These are phyloP conservation scores for Melanerpes formicivorus DNA, from an alignment of 2,113 vertebrate species.

Conservation along the genomic window DNA sequence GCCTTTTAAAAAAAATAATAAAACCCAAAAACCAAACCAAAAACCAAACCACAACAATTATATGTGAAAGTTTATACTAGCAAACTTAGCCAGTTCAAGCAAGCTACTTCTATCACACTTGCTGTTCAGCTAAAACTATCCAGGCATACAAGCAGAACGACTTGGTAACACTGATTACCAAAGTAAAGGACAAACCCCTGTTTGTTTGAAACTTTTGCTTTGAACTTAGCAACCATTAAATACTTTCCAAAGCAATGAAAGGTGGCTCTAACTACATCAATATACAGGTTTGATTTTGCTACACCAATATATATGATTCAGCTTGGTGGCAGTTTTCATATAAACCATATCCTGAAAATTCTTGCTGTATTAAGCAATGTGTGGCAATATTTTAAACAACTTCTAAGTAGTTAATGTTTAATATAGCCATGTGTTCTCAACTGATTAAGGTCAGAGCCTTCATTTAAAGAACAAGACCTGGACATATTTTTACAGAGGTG, in stretches of 20 bases:
- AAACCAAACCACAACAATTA: too few species aligned
- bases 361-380: background rate
- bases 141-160: background rate
- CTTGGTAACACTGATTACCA: background rate
- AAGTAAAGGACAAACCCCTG: background rate
- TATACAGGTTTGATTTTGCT: background rate
- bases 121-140: background rate
- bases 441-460: background rate
- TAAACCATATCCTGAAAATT: background rate
- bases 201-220: conserved; percentile 28
- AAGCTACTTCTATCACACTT: background rate
- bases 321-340: background rate
- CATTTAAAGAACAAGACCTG: background rate
- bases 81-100: background rate
- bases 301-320: background rate
- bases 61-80: background rate
- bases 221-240: background rate
- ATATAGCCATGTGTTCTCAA: conserved; percentile 8
- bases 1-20: background rate
- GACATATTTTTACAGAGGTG: background rate
- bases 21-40: too few species aligned
- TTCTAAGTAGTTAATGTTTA: conserved; percentile 3
- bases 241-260: background rate
- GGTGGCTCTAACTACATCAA: background rate
- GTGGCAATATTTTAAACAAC: background rate